Evolutionary conservation across 2,888 invertebrate genomes (phyloP).

Genomic region (Eupithecia tripunctaria): DNA sequence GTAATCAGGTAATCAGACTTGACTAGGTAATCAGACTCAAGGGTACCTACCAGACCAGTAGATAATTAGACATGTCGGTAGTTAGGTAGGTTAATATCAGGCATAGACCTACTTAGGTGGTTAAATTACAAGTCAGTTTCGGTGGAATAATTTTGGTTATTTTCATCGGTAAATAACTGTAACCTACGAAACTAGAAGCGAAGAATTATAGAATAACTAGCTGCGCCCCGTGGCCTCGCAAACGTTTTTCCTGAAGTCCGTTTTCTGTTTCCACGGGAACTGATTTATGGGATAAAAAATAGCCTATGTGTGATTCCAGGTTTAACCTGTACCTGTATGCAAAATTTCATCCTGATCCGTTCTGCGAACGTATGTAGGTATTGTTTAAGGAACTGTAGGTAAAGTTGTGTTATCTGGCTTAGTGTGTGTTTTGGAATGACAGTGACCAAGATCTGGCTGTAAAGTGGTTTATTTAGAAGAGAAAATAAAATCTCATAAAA

Average conservation of each 20-base stretch:
- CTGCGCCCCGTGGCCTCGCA: too few relatives aligned
- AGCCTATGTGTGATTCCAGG: too few relatives aligned
- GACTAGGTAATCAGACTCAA: constrained; percentile 16
- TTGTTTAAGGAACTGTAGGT: too few relatives aligned
- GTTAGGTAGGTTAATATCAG: not conserved
- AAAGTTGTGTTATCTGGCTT: not conserved
- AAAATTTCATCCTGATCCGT: too few relatives aligned
- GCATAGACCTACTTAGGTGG: not conserved
- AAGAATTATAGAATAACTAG: not conserved
- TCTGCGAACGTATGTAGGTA: not conserved
- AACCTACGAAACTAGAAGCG: not conserved
- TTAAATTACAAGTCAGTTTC: constrained; percentile 2
- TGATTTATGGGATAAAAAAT: too few relatives aligned
- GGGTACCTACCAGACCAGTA: constrained; percentile 9
- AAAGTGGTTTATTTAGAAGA: not conserved
- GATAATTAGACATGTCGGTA: constrained; percentile 10
- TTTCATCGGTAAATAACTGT: not conserved
- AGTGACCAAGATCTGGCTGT: not conserved
- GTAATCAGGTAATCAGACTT: too few relatives aligned
- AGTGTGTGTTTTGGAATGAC: not conserved
- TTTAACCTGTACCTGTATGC: too few relatives aligned
- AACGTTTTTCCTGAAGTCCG: too few relatives aligned
- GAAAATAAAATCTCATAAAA: not conserved
- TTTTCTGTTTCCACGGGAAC: too few relatives aligned
- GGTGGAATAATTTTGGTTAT: not conserved